Evolutionary conservation across 2,113 vertebrate species (phyloP).

Genomic region (Cyrtonyx montezumae): DNA sequence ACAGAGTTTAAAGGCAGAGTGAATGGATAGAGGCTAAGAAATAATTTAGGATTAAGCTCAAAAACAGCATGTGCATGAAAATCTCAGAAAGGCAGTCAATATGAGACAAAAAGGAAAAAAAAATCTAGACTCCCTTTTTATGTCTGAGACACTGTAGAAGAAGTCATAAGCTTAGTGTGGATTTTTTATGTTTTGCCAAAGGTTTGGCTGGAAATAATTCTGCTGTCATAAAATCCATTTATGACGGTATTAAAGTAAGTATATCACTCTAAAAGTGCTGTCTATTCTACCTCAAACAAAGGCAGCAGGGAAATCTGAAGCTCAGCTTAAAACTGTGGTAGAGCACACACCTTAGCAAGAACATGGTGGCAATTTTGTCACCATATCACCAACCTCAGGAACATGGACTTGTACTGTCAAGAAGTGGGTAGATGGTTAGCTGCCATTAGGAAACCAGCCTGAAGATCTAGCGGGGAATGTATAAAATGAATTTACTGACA

Average conservation of each 20-base stretch:
- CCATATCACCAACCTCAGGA: neutral
- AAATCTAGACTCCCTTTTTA: neutral
- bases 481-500: neutral
- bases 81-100: neutral
- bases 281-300: neutral
- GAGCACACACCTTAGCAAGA: neutral
- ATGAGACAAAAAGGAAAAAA: neutral
- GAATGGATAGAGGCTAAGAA: neutral
- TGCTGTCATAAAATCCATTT: conserved; percentile 55
- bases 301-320: neutral
- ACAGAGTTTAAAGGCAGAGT: neutral
- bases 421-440: neutral
- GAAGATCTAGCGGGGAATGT: neutral
- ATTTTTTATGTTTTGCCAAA: conserved; percentile 65
- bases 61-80: neutral
- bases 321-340: neutral
- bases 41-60: neutral
- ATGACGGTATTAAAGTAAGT: conserved; percentile 43
- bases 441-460: neutral
- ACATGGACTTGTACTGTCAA: neutral
- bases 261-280: conserved; percentile 21
- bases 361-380: neutral
- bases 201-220: conserved; percentile 49
- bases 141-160: conserved; percentile 23
- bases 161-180: conserved; percentile 33